Evolutionary conservation across 2,888 invertebrate genomes (phyloP).

Genomic region (Tachina fera): DNA sequence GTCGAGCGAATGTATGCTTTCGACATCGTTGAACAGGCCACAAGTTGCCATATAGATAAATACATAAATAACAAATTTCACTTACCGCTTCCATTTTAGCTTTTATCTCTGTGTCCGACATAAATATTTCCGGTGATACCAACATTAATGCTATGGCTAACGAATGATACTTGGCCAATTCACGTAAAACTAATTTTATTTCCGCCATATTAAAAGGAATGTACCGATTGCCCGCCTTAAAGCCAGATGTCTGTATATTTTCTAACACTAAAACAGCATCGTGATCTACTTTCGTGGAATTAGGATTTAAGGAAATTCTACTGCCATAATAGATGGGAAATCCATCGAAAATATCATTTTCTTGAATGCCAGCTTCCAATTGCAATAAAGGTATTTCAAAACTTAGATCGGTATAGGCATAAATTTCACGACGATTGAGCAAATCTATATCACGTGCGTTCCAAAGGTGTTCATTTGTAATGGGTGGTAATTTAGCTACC

Average conservation of each 20-base stretch:
- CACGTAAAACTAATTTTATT: slow-evolving; percentile 83
- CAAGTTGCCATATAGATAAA: background rate
- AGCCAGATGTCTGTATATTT: slow-evolving; percentile 84
- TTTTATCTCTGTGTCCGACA: too few relatives aligned
- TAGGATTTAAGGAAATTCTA: slow-evolving; percentile 82
- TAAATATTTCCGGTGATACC: too few relatives aligned
- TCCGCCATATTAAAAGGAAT: slow-evolving; percentile 84
- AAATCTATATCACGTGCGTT: too few relatives aligned
- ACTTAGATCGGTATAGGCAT: slow-evolving; percentile 84
- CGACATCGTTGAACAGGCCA: too few relatives aligned
- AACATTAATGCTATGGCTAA: slow-evolving; percentile 84
- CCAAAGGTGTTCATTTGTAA: slow-evolving; percentile 84
- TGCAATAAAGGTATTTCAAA: slow-evolving; percentile 84
- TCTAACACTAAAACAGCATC: slow-evolving; percentile 85
- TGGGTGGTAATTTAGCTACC: slow-evolving; percentile 85
- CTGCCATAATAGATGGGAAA: slow-evolving; percentile 85
- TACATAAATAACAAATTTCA: background rate
- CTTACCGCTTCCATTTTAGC: slow-evolving; percentile 51
- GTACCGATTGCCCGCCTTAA: slow-evolving; percentile 84
- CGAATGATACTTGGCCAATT: slow-evolving; percentile 85
- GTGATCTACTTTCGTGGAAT: slow-evolving; percentile 83
- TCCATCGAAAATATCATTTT: slow-evolving; percentile 82
- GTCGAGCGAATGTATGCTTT: too few relatives aligned
- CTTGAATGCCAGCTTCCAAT: slow-evolving; percentile 82
- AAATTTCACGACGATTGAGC: slow-evolving; percentile 86